Evolutionary conservation across 2,888 invertebrate species (phyloP), one percentile per base, ranked within the genome.

Genomic region (Elegia similella): DNA sequence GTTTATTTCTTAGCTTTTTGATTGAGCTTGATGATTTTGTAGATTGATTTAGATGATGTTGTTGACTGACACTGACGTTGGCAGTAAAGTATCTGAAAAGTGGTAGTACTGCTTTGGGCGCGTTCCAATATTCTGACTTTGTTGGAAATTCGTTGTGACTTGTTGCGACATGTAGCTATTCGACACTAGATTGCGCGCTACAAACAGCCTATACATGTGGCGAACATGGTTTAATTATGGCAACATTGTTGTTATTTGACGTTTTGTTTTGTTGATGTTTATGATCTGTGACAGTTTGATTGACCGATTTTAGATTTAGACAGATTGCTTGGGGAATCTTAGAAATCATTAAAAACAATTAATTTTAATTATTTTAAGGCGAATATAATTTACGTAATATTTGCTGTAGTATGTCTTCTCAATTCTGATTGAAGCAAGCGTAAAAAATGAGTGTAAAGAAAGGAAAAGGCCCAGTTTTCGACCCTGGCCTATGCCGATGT

Each of bases 401-500:
- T 23, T 23, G 2, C 23, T 5, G 2, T 5, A 23, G 23, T 23
- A 38, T 38, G 38, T n/a, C 12, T 38, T 38, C 38, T n/a, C 0
- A n/a, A 38, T 12, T 6, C 5, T 38, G 6, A 38, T 5, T 38
- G n/a, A 38, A 38, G 12, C 38, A n/a, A 38, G 12, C 23, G 3
- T 6, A 6, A 2, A 76, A 68, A 67, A 86, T 86, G 86, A 80
- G 69, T 63, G 69, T 59, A 5, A 64, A 59, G 15, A 84, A 78
- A 62, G 64, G 71, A 10, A 88, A 86, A 62, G 85, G 86, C 7
- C 88, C 87, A 0, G 42, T 86, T 12, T 80, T 81, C 52, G 88
- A 89, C 64, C 82, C 86, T 0, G 88, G 88, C 0, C 60, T 89
- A 15, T 89, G 88, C 61, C 69, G 88, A 58, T 89, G 88, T 63